Base-by-base conservation (phyloP, 1,140 invertebrate species). In the Periplaneta americana region DNA sequence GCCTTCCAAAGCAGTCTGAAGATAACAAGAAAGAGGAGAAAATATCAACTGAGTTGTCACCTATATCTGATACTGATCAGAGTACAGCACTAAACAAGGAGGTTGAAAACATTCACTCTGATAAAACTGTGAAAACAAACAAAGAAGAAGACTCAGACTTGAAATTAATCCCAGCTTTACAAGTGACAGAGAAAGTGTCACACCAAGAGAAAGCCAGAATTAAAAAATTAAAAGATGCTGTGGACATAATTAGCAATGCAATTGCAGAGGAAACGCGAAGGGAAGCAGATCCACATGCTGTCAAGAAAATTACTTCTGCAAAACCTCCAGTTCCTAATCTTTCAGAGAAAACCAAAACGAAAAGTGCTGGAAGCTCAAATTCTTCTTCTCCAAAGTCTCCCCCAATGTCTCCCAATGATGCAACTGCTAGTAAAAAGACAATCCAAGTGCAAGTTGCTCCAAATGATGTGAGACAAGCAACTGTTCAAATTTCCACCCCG, bases 221-320 rank as follows among this genome's bases (percentile, higher is more conserved):
- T n/a, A 78, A 88, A 84, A 89, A 90, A 86, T 87, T 91, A 39
- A 89, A 89, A 84, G 90, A 90, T 84, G 91, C 91, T 18, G 89
- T 90, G 79, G 89, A 88, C 85, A 91, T 91, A 78, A 91, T 91
- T 82, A 90, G 90, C 84, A 91, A 89, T 87, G 91, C 90, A 80
- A 90, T 91, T 84, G 82, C 82, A 35, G 83, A 85, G 22, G 84
- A 84, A 82, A 90, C 88, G 86, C 90, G 88, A 86, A 90, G 86
- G 85, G 89, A 78, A 8, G 0, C 31, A 78, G 77, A 66, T 66
- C n/a, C 10, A 22, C 3, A n/a, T 48, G 33, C 32, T 28, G 33
- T 78, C 6, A 78, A 78, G 34, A 78, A 48, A 32, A 37, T 78
- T 37, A 32, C 28, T 32, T 32, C 77, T 31, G 35, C 90, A 82